Conservation (phyloP, 2,113 vertebrate genomes). For the Promerops cafer region DNA sequence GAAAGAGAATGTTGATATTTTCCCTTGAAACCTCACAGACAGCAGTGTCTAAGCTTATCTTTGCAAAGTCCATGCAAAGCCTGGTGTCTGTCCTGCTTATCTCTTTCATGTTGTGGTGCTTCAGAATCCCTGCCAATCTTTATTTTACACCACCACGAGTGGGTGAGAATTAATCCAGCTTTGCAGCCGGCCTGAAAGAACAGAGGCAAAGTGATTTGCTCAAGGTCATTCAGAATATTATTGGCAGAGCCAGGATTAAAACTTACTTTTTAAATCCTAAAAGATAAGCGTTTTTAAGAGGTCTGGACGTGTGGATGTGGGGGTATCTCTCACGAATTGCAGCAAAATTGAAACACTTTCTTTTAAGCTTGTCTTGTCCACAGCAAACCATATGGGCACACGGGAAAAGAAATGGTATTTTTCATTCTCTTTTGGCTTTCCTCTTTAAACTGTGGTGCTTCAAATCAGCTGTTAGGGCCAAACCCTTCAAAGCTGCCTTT, state of each 20-base stretch:
- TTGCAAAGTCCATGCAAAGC: neutral
- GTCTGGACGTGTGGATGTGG: neutral
- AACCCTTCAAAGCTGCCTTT: neutral
- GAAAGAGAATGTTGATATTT: neutral
- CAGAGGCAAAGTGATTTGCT: neutral
- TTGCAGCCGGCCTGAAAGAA: neutral
- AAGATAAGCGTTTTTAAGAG: neutral
- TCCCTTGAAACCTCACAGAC: neutral
- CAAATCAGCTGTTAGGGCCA: neutral
- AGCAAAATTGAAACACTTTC: neutral
- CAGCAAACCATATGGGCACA: neutral
- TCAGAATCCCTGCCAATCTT: neutral
- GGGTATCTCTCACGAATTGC: neutral
- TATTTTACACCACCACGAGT: neutral
- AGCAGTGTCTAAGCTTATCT: neutral
- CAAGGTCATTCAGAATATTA: slow-evolving; percentile 37
- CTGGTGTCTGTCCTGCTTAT: neutral
- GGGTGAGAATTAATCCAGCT: slow-evolving; percentile 32
- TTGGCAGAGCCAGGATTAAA: slow-evolving; percentile 19
- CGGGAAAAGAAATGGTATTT: neutral
- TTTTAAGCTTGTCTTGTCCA: neutral
- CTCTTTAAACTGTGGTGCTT: neutral
- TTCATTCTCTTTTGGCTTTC: neutral
- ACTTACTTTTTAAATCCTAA: slow-evolving; percentile 14
- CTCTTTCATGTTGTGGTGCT: neutral